phyloP scores from a whole-genome alignment of 2,113 vertebrate genomes.

The Pseudopipra pipra region DNA sequence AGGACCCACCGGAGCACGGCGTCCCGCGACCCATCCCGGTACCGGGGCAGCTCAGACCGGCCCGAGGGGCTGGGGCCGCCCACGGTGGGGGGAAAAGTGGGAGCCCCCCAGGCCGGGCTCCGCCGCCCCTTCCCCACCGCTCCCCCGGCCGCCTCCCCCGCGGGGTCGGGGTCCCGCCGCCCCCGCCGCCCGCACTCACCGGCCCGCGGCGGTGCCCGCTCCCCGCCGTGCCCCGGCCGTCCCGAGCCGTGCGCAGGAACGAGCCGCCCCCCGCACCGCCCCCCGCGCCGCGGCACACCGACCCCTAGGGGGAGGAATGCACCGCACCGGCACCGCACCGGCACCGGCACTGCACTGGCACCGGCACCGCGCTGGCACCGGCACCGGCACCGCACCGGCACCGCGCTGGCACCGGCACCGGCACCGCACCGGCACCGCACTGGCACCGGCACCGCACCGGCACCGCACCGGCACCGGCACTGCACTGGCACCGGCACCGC shows the following conservation, averaged over 20 bases:
- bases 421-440: no score
- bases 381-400: not conserved
- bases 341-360: not conserved
- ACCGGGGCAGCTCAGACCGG: not conserved
- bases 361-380: no score
- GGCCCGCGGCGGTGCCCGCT: not conserved
- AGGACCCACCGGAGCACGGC: not conserved
- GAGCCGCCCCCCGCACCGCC: not conserved
- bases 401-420: no score
- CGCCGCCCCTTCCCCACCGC: not conserved
- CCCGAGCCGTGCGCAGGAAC: constrained; percentile 19
- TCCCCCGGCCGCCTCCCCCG: not conserved
- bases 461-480: no score
- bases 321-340: not conserved
- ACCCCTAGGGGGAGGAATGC: constrained; percentile 51
- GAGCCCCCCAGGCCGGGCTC: not conserved
- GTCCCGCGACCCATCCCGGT: not conserved
- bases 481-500: not conserved
- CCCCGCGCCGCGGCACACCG: not conserved
- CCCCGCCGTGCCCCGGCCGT: not conserved
- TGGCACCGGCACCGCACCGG: not conserved
- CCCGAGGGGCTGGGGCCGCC: not conserved
- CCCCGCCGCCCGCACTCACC: not conserved
- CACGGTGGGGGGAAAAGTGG: not conserved
- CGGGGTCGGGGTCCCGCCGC: not conserved